These are phyloP conservation scores for Pomatostomus ruficeps DNA, from an alignment of 2,113 vertebrate genomes.

Conservation along the genomic window DNA sequence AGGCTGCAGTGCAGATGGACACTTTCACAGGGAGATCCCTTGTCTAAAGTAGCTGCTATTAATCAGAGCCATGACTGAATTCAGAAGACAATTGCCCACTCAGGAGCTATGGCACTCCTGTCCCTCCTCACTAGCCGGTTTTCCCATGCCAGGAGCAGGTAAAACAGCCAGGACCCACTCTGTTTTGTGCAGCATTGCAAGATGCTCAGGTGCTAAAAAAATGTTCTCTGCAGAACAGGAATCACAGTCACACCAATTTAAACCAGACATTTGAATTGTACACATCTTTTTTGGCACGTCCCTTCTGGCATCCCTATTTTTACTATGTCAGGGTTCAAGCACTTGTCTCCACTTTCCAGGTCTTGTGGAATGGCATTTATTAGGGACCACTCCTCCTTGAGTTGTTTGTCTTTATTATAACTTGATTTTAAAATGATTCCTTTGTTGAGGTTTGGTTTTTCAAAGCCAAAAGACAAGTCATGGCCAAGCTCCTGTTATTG, in stretches of 20 bases:
- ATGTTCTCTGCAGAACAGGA: neutral
- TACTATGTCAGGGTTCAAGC: neutral
- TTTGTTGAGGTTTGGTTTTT: neutral
- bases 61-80: neutral
- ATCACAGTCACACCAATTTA: neutral
- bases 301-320: neutral
- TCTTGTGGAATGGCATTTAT: neutral
- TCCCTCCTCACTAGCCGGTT: neutral
- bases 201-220: neutral
- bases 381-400: neutral
- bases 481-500: neutral
- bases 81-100: neutral
- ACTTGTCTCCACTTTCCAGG: neutral
- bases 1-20: neutral
- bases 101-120: neutral
- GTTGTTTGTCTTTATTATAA: neutral
- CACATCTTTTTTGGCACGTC: neutral
- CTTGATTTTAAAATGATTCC: neutral
- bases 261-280: neutral
- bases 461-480: neutral
- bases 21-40: constrained; percentile 23
- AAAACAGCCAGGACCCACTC: neutral
- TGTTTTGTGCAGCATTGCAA: neutral
- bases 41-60: neutral
- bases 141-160: neutral